Conservation (phyloP, 2,113 vertebrate genomes). For the Cryptoleucopteryx plumbea region DNA sequence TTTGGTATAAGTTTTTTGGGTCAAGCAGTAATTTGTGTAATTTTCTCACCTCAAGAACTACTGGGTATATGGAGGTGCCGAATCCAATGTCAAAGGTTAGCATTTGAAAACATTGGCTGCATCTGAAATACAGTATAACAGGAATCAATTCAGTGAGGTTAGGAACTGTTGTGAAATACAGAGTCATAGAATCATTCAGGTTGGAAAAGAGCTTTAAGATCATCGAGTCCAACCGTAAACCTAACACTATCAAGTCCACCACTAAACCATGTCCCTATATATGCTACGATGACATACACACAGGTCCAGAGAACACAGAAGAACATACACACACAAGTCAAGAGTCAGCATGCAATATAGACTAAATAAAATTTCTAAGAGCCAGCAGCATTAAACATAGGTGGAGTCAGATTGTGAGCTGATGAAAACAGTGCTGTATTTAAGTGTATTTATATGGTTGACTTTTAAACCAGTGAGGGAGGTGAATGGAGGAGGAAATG, state of each 20-base stretch:
- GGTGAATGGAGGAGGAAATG: neutral
- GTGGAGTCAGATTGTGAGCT: neutral
- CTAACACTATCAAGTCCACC: neutral
- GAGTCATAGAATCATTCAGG: neutral
- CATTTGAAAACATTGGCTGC: constrained; percentile 89
- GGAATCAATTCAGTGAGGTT: neutral
- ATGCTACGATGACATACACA: neutral
- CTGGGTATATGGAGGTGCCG: constrained; percentile 64
- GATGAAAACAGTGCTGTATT: neutral
- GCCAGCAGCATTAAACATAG: neutral
- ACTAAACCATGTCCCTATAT: neutral
- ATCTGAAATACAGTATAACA: constrained; percentile 74
- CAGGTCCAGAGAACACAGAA: neutral
- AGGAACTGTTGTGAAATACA: neutral
- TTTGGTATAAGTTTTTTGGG: neutral
- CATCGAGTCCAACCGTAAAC: neutral
- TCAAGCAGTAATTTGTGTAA: neutral
- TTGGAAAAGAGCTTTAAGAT: neutral
- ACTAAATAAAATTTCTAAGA: neutral
- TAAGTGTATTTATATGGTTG: neutral
- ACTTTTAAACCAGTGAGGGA: neutral
- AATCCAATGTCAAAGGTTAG: constrained; percentile 89
- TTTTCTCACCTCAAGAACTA: constrained; percentile 82
- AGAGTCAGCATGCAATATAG: neutral
- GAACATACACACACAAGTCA: neutral